Evolutionary conservation across 64 coral and sea anemone genomes (phyloP).

Genomic region (Catalaphyllia jardinei): DNA sequence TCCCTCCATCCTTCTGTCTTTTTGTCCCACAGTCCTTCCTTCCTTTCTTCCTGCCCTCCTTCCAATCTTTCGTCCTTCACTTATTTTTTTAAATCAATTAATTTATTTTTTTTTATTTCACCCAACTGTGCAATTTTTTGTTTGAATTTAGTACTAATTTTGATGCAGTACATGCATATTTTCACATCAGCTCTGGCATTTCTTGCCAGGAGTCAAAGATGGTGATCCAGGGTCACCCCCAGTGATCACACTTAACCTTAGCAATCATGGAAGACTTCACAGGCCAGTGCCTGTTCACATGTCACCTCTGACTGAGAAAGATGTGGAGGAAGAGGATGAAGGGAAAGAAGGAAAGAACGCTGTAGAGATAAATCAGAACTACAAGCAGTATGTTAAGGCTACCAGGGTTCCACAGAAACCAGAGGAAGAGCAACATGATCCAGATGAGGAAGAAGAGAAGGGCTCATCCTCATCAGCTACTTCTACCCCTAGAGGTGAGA

Average conservation of each 20-base stretch:
- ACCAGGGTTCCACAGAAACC: not conserved
- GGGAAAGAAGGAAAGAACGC: not conserved
- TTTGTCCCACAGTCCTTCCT: not conserved
- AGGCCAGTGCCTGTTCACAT: slow-evolving; percentile 64
- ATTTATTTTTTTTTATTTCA: too few species aligned
- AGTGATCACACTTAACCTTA: slow-evolving; percentile 20
- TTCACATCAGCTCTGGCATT: too few species aligned
- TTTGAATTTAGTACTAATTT: too few species aligned
- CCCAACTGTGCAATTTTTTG: too few species aligned
- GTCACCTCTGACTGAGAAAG: slow-evolving; percentile 47
- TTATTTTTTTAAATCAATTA: too few species aligned
- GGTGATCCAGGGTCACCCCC: slow-evolving; percentile 43
- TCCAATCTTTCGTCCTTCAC: too few species aligned
- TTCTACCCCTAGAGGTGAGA: slow-evolving; percentile 44
- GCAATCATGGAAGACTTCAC: slow-evolving; percentile 17
- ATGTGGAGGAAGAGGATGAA: not conserved
- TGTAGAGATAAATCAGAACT: slow-evolving; percentile 45
- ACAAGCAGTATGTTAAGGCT: slow-evolving; percentile 55
- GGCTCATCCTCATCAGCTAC: not conserved
- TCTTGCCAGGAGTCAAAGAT: not conserved
- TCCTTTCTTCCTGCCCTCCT: too few species aligned
- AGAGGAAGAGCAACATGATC: slow-evolving; percentile 11
- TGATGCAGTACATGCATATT: too few species aligned
- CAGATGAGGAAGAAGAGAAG: slow-evolving; percentile 15
- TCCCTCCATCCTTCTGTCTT: not conserved